Evolutionary conservation across 2,888 invertebrate genomes (phyloP).

Genomic region (Pollenia griseotomentosa): DNA sequence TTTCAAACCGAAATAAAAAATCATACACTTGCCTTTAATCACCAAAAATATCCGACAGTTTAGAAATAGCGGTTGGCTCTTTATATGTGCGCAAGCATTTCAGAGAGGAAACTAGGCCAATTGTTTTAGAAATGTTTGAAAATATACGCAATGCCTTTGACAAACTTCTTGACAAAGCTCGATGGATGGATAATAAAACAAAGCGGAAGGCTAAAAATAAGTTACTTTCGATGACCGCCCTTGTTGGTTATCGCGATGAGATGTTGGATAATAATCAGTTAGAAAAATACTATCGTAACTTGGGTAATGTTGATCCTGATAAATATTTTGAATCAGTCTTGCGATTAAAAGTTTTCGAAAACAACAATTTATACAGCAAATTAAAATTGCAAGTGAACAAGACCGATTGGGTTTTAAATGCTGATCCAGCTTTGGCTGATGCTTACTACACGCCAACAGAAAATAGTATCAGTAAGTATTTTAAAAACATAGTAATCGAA

Average conservation of each 20-base stretch:
- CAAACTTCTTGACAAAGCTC: constrained; percentile 91
- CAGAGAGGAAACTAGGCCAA: constrained; percentile 92
- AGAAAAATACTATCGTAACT: constrained; percentile 90
- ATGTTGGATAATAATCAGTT: constrained; percentile 92
- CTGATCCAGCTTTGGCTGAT: constrained; percentile 92
- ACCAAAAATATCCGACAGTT: constrained; percentile 83
- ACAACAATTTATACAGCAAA: constrained; percentile 90
- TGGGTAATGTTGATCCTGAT: constrained; percentile 88
- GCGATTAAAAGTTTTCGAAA: constrained; percentile 91
- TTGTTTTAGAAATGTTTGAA: constrained; percentile 93
- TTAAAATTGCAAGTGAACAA: constrained; percentile 92
- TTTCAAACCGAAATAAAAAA: too few species aligned
- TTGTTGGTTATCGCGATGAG: constrained; percentile 97
- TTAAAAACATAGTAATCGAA: not conserved
- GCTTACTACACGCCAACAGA: constrained; percentile 94
- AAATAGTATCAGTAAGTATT: constrained; percentile 92
- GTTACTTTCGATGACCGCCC: constrained; percentile 92
- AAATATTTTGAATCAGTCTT: constrained; percentile 91
- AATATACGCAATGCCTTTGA: constrained; percentile 93
- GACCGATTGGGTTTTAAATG: constrained; percentile 93
- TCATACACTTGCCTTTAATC: not conserved
- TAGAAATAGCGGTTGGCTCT: constrained; percentile 91
- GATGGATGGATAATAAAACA: constrained; percentile 97
- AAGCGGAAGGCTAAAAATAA: constrained; percentile 91
- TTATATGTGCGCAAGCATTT: constrained; percentile 95